Conservation (phyloP, 2,113 vertebrate species). For the Sinocyclocheilus rhinocerous region DNA sequence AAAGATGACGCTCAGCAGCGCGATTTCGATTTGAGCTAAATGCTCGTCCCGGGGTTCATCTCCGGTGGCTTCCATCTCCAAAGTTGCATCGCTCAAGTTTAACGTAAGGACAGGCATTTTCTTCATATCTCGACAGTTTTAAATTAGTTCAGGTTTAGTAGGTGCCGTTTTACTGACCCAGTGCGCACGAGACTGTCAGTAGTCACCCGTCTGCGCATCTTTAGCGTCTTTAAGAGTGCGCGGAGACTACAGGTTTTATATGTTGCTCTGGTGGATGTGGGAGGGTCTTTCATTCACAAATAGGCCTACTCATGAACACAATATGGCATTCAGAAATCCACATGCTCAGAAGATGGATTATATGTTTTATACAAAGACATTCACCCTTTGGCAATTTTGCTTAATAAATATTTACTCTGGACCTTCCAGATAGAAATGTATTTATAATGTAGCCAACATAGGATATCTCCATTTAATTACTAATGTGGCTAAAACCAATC, state of each 20-base stretch:
- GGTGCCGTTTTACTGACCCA: background rate
- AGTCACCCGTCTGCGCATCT: background rate
- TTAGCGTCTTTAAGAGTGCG: too few relatives aligned
- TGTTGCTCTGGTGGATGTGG: constrained; percentile 35
- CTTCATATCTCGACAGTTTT: background rate
- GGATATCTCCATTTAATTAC: too few relatives aligned
- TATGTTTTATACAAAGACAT: background rate
- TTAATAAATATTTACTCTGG: background rate
- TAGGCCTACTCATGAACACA: background rate
- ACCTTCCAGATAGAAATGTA: too few relatives aligned
- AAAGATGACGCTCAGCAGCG: constrained; percentile 79
- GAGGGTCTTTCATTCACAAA: constrained; percentile 63
- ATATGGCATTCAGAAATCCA: background rate
- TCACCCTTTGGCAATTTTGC: background rate
- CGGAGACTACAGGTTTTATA: constrained; percentile 15
- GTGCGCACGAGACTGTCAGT: background rate
- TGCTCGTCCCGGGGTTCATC: constrained; percentile 66
- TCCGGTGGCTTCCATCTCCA: background rate
- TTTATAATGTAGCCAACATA: too few relatives aligned
- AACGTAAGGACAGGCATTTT: constrained; percentile 58
- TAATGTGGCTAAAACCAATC: too few relatives aligned
- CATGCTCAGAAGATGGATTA: background rate
- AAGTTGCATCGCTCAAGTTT: constrained; percentile 62
- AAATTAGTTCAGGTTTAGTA: background rate
- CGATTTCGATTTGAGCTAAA: constrained; percentile 78